Base-by-base conservation (phyloP, 1,140 invertebrate genomes). In the Trichoplusia ni region DNA sequence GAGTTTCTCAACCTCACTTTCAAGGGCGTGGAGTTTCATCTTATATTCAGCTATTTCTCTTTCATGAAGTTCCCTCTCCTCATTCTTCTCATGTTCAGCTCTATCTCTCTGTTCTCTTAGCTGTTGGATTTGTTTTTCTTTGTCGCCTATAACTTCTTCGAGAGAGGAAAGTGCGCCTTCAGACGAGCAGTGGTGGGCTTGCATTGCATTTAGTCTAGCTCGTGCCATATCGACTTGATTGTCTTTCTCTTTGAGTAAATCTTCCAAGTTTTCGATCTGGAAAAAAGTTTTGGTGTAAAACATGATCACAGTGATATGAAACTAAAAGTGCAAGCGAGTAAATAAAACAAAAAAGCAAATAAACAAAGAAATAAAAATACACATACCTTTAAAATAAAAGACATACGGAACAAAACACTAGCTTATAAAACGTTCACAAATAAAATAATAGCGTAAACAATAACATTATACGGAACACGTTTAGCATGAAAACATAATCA, bases 221-320 rank as follows among this genome's bases (percentile, higher is more conserved):
- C 97, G 93, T 0, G 98, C 96, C 95, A 98, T 97, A 76, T 98
- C 97, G 56, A 99, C 96, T 92, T 99, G 97, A 86, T 98, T 98
- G 87, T 99, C 98, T 91, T 99, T 99, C 87, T 99, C 98, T 90
- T 98, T 98, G 7, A 99, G 92, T 42, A 98, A 92, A 82, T 99
- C 98, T 92, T 99, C 98, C 35, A 99, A 91, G 87, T 98, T 98
- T 91, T 99, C 98, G 86, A 99, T 98, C 97, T 99, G 89, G 67
- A 90, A 86, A 44, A 0, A 13, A n/a, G 29, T 42, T 16, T 2
- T 7, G 2, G 38, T 31, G 25, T 54, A 27, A 38, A 54, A 16
- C 21, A 35, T 31, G 37, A 18, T 23, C 40, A n/a, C 23, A n/a
- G 40, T 42, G 6, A 18, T 42, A 42, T 11, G 19, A 1, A 18